Percentiles rank a stretch among this genome's conserved stretches.
These are phyloP conservation scores for Falco rusticolus DNA, from an alignment of 2,797 vertebrate genomes.

Conservation along the genomic window DNA sequence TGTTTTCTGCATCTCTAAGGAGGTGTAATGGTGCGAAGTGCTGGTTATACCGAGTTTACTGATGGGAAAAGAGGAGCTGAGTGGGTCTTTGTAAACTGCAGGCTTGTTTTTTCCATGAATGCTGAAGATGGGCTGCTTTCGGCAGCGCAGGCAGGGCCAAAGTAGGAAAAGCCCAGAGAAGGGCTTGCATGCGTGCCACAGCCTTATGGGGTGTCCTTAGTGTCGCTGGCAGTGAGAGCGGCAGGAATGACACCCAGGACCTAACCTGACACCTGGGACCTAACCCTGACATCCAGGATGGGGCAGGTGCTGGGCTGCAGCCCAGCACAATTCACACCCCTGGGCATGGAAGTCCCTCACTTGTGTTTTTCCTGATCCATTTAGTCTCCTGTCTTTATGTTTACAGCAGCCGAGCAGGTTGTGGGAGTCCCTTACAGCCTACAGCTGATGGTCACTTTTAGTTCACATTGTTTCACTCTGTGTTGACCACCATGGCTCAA, in stretches of 20 bases:
- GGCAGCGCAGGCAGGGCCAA: not conserved
- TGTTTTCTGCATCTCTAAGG: constrained; percentile 58
- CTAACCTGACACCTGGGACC: not conserved
- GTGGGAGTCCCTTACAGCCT: fast-evolving
- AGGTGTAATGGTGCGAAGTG: constrained; percentile 28
- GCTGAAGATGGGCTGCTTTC: constrained; percentile 6
- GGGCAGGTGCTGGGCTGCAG: fast-evolving
- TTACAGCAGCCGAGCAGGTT: not conserved
- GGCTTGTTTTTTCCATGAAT: not conserved
- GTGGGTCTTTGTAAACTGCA: constrained; percentile 6
- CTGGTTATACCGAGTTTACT: not conserved
- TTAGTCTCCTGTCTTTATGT: not conserved
- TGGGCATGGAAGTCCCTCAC: not conserved
- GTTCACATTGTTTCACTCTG: not conserved
- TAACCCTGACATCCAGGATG: fast-evolving
- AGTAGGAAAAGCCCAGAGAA: not conserved
- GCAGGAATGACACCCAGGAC: not conserved
- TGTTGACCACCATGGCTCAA: not conserved
- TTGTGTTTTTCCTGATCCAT: not conserved
- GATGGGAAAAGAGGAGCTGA: constrained; percentile 13
- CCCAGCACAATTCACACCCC: not conserved
- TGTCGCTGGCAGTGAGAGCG: not conserved
- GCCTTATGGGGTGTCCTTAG: not conserved
- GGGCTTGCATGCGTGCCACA: fast-evolving
- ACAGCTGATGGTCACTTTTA: not conserved